These are phyloP conservation scores for Sialis lutaria DNA, from an alignment of 2,888 invertebrate genomes.

Conservation along the genomic window DNA sequence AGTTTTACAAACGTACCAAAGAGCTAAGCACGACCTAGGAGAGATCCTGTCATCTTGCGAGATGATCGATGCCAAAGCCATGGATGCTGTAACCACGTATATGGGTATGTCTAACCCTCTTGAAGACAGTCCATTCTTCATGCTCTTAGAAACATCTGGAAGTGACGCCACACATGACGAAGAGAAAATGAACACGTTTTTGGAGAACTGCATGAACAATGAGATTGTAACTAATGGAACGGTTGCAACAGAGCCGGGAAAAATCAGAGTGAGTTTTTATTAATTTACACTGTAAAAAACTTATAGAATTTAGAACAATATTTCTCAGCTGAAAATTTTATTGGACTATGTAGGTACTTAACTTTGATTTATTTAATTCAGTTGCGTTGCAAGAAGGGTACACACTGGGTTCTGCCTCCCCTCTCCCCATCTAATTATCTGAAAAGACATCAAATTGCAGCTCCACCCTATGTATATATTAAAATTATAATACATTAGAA, in stretches of 20 bases:
- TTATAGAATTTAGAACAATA: too few relatives aligned
- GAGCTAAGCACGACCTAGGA: conserved; percentile 57
- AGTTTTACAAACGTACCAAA: conserved; percentile 54
- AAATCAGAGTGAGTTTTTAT: conserved; percentile 45
- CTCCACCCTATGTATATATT: too few relatives aligned
- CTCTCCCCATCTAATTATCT: too few relatives aligned
- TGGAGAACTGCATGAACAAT: conserved; percentile 52
- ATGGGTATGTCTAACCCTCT: conserved; percentile 43
- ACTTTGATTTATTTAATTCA: too few relatives aligned
- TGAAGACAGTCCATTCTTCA: conserved; percentile 52
- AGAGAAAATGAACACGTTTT: conserved; percentile 67
- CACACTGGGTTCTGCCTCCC: too few relatives aligned
- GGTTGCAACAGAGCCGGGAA: conserved; percentile 64
- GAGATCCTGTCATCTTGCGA: conserved; percentile 94
- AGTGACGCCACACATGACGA: conserved; percentile 71
- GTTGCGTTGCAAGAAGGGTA: too few relatives aligned
- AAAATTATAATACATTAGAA: too few relatives aligned
- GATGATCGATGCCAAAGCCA: conserved; percentile 65
- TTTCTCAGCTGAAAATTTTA: too few relatives aligned
- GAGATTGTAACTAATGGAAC: conserved; percentile 69
- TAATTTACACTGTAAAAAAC: background rate
- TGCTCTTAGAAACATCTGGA: conserved; percentile 76
- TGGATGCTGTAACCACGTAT: conserved; percentile 46
- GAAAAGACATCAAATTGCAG: too few relatives aligned
- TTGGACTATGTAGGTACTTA: too few relatives aligned